Percentiles rank a stretch among this genome's conserved stretches.
Evolutionary conservation across 1,140 invertebrate genomes (phyloP).

Genomic region (Acromyrmex echinatior): DNA sequence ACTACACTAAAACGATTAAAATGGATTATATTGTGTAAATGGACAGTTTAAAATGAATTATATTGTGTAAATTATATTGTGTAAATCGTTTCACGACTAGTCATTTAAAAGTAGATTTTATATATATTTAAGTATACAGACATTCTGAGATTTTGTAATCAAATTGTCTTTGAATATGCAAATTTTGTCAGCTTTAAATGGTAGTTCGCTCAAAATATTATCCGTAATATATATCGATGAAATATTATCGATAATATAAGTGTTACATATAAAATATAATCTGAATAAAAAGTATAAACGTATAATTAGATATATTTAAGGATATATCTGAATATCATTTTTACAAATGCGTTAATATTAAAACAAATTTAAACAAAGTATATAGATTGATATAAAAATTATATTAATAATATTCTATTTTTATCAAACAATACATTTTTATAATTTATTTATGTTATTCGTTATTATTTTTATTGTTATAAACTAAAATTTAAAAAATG

Average conservation of each 20-base stretch:
- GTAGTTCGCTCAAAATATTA: neutral
- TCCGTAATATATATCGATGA: neutral
- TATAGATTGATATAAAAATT: too few species aligned
- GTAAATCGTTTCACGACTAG: neutral
- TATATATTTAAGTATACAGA: neutral
- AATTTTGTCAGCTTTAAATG: neutral
- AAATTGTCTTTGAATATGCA: neutral
- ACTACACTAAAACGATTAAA: neutral
- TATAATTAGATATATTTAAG: neutral
- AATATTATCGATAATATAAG: neutral
- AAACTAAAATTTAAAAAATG: too few species aligned
- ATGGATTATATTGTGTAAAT: neutral
- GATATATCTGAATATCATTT: too few species aligned
- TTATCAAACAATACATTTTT: too few species aligned
- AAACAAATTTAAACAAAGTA: too few species aligned
- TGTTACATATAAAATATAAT: neutral
- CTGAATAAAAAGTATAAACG: neutral
- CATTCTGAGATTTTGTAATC: neutral
- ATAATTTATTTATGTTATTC: too few species aligned
- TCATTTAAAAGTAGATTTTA: slow-evolving; percentile 7
- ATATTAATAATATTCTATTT: too few species aligned
- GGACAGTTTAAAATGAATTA: neutral
- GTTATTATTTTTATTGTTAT: too few species aligned
- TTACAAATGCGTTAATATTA: too few species aligned
- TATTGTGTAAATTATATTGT: neutral